Evolutionary conservation across 2,888 invertebrate genomes (phyloP).

Genomic region (Oegoconia quadripuncta): DNA sequence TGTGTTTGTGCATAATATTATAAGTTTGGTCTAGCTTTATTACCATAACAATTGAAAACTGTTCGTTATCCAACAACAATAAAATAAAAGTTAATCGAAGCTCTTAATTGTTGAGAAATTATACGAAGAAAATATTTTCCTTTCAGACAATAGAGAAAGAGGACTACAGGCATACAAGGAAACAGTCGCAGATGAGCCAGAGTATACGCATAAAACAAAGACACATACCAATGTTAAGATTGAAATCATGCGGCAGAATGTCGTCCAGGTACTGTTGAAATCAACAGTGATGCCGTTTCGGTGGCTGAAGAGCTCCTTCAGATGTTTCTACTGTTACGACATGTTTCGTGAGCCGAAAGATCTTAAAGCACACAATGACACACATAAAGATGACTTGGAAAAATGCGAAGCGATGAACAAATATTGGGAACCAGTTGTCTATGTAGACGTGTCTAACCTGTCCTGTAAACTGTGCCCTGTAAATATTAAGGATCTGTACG

Average conservation of each 20-base stretch:
- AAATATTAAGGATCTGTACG: conserved; percentile 24
- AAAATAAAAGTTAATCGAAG: conserved; percentile 9
- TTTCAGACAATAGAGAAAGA: no score
- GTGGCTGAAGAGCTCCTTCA: conserved; percentile 34
- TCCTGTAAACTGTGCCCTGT: conserved; percentile 32
- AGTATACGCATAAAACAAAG: neutral
- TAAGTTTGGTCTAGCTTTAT: no score
- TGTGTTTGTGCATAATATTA: no score
- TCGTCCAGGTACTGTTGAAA: conserved; percentile 32
- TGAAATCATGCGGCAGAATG: conserved; percentile 32
- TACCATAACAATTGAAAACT: no score
- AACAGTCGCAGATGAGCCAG: neutral
- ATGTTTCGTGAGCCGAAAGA: conserved; percentile 30
- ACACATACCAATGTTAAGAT: neutral
- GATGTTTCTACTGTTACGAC: conserved; percentile 44
- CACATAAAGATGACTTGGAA: conserved; percentile 26
- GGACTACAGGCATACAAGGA: conserved; percentile 8
- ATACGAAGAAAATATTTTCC: conserved; percentile 8
- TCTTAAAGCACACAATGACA: conserved; percentile 31
- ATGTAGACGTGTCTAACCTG: conserved; percentile 34
- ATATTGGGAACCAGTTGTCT: conserved; percentile 32
- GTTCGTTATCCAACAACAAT: no score
- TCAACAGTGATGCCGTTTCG: conserved; percentile 40
- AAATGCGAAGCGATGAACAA: conserved; percentile 27
- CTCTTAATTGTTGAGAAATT: conserved; percentile 24